Base-by-base conservation (phyloP, 2,888 invertebrate species). In the Nasonovia ribisnigri region DNA sequence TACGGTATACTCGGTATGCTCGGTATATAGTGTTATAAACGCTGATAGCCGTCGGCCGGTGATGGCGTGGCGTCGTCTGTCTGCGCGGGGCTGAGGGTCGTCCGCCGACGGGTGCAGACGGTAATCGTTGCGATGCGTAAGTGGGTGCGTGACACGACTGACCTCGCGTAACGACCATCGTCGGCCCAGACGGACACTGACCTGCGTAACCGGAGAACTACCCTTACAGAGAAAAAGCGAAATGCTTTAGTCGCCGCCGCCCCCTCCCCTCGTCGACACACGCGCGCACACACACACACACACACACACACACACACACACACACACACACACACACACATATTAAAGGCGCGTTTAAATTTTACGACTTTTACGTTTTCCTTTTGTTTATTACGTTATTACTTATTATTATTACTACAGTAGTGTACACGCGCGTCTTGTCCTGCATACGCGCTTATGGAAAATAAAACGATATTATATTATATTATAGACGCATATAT, bases 111-210 rank as follows among this genome's bases (percentile, higher is more conserved):
- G n/a, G 67, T 67, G 67, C 67, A 36, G 90, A 46, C 67, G 46
- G 90, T 13, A 26, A 48, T 51, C 42, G 54, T 54, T 54, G 54
- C 60, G 90, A 86, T 90, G 93, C 93, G 93, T 93, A 86, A 93
- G 60, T 93, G 93, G 86, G 93, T 93, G 90, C 93, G 90, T 93
- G 86, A 89, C 90, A 93, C 90, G 93, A 84, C 93, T 93, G 93
- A 93, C 93, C 93, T 90, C 93, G 36, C 93, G 90, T 93, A 93
- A 93, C 93, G 93, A 93, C 90, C 90, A 84, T 84, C 60, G 90
- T 43, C 60, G 93, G 93, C 93, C 77, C 90, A 93, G 93, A 93
- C 93, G 90, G 93, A 93, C 93, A 93, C 93, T 93, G 93, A 93
- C 93, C 93, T 93, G 93, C 93, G 93, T 93, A 93, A 93, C 93